Conservation (phyloP, 2,797 vertebrate genomes). For the Takifugu rubripes region DNA sequence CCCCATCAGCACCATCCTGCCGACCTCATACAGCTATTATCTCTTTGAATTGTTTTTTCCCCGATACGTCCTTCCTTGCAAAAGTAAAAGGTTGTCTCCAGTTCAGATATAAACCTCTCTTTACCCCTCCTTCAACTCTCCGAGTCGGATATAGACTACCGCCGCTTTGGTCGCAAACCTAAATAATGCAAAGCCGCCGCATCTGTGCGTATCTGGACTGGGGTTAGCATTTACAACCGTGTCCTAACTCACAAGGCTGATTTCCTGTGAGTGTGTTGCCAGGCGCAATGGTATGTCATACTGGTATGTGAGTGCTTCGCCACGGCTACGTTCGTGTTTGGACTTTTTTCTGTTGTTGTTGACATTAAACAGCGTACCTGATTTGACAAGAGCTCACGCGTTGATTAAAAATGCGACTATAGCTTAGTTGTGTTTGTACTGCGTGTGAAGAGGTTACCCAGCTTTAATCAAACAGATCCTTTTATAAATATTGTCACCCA, state of each 20-base stretch:
- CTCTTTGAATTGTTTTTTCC: background rate
- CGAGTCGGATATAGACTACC: slow-evolving; percentile 31
- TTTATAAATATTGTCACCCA: too few species aligned
- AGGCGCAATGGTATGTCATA: too few species aligned
- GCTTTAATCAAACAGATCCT: background rate
- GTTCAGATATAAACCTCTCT: slow-evolving; percentile 49
- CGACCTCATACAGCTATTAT: too few species aligned
- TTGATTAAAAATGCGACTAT: slow-evolving; percentile 14
- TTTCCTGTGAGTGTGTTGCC: too few species aligned
- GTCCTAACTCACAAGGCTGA: too few species aligned
- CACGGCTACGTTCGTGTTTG: slow-evolving; percentile 18
- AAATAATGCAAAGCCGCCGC: slow-evolving; percentile 4
- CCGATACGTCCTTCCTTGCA: background rate
- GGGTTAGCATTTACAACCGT: background rate
- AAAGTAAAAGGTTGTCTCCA: slow-evolving; percentile 42
- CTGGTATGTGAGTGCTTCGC: background rate
- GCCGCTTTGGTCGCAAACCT: slow-evolving; percentile 10
- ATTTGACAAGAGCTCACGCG: slow-evolving; percentile 27
- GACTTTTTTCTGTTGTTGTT: background rate
- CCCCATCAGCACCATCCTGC: too few species aligned
- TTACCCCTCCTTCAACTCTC: slow-evolving; percentile 51
- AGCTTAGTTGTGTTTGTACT: slow-evolving; percentile 27
- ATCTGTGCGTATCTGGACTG: background rate
- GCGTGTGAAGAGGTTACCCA: slow-evolving; percentile 19
- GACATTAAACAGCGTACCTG: slow-evolving; percentile 29